These are phyloP conservation scores for Poeciliopsis gracilis DNA, from an alignment of 2,797 vertebrate species.

Conservation along the genomic window DNA sequence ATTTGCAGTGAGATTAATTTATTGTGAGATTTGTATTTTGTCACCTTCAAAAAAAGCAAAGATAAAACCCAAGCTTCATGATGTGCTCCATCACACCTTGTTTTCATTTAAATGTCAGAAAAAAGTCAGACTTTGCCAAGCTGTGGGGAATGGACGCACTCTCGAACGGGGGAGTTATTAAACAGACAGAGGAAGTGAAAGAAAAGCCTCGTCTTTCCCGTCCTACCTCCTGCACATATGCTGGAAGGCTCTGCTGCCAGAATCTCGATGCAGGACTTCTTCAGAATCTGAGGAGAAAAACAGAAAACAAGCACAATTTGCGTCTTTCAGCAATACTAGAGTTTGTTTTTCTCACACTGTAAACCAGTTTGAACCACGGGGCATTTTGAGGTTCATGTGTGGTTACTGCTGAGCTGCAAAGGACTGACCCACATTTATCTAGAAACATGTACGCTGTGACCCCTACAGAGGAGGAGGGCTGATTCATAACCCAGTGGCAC, in stretches of 20 bases:
- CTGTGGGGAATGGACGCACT: background rate
- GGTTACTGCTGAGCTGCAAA: background rate
- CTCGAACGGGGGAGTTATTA: background rate
- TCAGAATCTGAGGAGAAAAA: slow-evolving; percentile 86
- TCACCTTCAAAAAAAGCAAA: background rate
- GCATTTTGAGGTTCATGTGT: background rate
- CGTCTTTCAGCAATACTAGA: background rate
- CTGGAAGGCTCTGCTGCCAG: slow-evolving; percentile 96
- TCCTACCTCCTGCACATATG: slow-evolving; percentile 96
- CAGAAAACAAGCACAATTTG: slow-evolving; percentile 4
- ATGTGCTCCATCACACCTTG: background rate
- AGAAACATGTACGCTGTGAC: slow-evolving; percentile 39
- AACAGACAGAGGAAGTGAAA: slow-evolving; percentile 10
- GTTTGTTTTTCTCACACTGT: background rate
- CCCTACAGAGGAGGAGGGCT: slow-evolving; percentile 25
- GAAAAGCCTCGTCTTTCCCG: background rate
- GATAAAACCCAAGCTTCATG: background rate
- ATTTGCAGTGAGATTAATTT: background rate
- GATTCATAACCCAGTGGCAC: slow-evolving; percentile 52
- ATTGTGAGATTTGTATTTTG: background rate
- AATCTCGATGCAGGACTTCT: slow-evolving; percentile 98
- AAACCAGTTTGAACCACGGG: background rate
- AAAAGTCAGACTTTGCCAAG: background rate
- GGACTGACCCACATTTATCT: background rate
- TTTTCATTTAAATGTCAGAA: background rate